Conservation (phyloP, 2,113 vertebrate genomes). For the Cebidichthys violaceus region DNA sequence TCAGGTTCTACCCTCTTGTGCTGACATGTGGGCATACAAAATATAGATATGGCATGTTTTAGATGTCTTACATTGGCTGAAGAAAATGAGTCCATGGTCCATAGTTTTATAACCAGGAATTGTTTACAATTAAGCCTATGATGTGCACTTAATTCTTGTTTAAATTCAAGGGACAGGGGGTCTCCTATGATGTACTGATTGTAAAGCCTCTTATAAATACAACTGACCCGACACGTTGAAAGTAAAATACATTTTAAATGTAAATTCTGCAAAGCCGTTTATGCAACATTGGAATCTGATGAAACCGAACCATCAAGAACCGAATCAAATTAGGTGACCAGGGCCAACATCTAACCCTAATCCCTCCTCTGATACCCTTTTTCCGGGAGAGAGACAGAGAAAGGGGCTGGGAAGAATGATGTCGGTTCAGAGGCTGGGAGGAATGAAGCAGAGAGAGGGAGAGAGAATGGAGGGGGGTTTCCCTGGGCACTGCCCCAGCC, state of each 20-base stretch:
- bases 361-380: conserved; percentile 30
- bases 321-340: background rate
- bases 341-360: background rate
- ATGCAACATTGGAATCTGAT: background rate
- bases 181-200: background rate
- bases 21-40: background rate
- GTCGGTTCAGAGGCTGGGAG: conserved; percentile 27
- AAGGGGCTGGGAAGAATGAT: conserved; percentile 29
- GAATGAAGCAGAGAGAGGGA: conserved; percentile 28
- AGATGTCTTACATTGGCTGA: background rate
- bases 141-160: background rate
- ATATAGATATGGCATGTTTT: background rate
- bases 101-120: background rate
- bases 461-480: conserved; percentile 57
- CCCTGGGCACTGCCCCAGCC: conserved; percentile 68
- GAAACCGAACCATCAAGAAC: background rate
- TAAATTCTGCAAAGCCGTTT: background rate
- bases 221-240: background rate
- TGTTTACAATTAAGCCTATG: background rate
- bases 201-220: background rate
- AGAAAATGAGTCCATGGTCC: background rate
- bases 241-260: background rate
- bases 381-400: conserved; percentile 4
- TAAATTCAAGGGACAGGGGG: background rate
- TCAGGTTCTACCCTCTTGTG: background rate